Evolutionary conservation across 1,140 invertebrate genomes (phyloP), one percentile per base, ranked within the genome.

Genomic region (Saccostrea echinata): DNA sequence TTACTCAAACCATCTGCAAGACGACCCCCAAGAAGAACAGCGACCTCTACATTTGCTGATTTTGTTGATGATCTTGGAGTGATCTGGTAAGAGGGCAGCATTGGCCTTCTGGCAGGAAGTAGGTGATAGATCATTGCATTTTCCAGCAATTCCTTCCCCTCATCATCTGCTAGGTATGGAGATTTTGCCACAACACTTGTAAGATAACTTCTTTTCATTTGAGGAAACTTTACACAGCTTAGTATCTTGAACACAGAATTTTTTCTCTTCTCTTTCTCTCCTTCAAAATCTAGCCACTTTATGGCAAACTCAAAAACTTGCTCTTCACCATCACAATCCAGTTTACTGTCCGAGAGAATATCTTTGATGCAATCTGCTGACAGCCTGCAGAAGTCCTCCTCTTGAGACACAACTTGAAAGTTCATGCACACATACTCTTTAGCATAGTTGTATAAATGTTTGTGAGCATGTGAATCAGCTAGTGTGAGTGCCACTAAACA

Each of bases 1-100:
- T 92, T 94, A 86, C 93, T 94, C 12, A 94, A 86, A 16, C 93
- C 93, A 82, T 94, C 93, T 2, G 91, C 83, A 0, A 94, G 89
- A 24, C 93, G 88, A 13, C 93, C 93, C 11, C 93, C 93, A 2
- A 94, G 87, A 3, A 94, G 90, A 43, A 94, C 90, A 16, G 93
- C 93, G 64, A 90, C 89, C 87, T 94, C 93, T 30, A 90, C 89
- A 53, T 91, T 90, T 76, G 90, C 91, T 18, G 92, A 91, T n/a
- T 88, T 90, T 76, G 90, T 92, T 18, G 92, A 91, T n/a, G 89
- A 88, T 0, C 93, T 89, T n/a, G 93, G 93, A 16, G 93, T 93
- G 30, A 93, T 92, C 88, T 94, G 93, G 86, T 92, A 94, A 16
- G 92, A 90, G 16, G 92, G 92, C 43, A 94, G 89, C 88, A 92